Evolutionary conservation across 2,888 invertebrate species (phyloP).

Genomic region (Platynereis dumerilii): DNA sequence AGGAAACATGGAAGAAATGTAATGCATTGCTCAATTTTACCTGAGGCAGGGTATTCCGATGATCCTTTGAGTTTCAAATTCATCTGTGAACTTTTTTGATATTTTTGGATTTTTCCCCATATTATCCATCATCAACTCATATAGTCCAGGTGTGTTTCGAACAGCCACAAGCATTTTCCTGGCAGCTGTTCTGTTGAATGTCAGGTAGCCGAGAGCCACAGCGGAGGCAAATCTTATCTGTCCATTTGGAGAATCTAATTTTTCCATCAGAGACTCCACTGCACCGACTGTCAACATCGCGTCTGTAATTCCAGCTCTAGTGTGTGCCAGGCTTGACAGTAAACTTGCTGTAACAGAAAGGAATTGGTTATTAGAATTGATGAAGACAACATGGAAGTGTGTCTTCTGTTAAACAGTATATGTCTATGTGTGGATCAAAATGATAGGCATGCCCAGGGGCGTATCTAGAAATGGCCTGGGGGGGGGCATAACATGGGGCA

Average conservation of each 20-base stretch:
- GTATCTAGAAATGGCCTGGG: too few relatives aligned
- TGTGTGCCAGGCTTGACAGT: slow-evolving; percentile 61
- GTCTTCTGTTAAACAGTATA: too few relatives aligned
- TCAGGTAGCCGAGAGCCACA: slow-evolving; percentile 61
- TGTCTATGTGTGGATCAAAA: too few relatives aligned
- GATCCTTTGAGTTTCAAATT: slow-evolving; percentile 55
- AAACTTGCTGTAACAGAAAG: slow-evolving; percentile 46
- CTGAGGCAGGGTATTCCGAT: slow-evolving; percentile 60
- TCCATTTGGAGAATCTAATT: slow-evolving; percentile 51
- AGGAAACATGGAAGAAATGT: too few relatives aligned
- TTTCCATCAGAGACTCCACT: slow-evolving; percentile 53
- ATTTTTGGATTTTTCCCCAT: slow-evolving; percentile 57
- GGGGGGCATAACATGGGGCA: too few relatives aligned
- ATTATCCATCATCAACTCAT: slow-evolving; percentile 54
- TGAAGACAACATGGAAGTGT: background rate
- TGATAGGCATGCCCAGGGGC: too few relatives aligned
- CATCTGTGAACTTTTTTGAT: slow-evolving; percentile 55
- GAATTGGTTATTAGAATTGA: background rate
- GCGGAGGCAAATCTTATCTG: slow-evolving; percentile 49
- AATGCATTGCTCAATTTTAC: too few relatives aligned
- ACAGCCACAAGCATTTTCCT: slow-evolving; percentile 55
- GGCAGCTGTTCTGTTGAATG: slow-evolving; percentile 62
- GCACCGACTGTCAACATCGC: slow-evolving; percentile 62
- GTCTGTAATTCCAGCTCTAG: slow-evolving; percentile 62
- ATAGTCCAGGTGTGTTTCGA: slow-evolving; percentile 54